Percentiles rank a stretch among this genome's conserved stretches.
phyloP scores from a whole-genome alignment of 2,888 invertebrate species.

The Pecten maximus region DNA sequence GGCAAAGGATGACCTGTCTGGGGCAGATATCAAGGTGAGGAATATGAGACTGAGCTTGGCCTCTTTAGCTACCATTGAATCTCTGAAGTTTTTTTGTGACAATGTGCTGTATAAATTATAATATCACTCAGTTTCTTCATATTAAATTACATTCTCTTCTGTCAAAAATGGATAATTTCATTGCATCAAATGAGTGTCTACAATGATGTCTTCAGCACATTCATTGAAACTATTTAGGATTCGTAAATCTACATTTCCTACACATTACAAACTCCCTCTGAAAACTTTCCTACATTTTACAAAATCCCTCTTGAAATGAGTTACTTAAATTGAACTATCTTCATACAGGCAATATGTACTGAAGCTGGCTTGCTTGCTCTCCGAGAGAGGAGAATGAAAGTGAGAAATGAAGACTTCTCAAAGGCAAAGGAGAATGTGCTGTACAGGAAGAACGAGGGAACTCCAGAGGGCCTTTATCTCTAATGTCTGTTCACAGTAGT shows the following conservation, averaged over 20 bases:
- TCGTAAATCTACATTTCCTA: no score
- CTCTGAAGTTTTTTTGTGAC: no score
- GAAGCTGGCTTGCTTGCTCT: slow-evolving; percentile 99
- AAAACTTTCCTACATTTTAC: neutral
- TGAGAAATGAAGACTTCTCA: slow-evolving; percentile 99
- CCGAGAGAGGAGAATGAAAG: slow-evolving; percentile 99
- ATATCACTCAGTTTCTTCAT: no score
- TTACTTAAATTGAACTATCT: neutral
- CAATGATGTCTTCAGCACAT: no score
- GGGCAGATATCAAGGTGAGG: slow-evolving; percentile 85
- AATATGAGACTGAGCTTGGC: neutral
- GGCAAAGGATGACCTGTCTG: slow-evolving; percentile 99
- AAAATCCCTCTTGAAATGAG: neutral
- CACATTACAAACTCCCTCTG: neutral
- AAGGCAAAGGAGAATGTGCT: slow-evolving; percentile 99
- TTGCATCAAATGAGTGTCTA: no score
- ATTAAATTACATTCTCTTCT: no score
- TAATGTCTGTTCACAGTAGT: slow-evolving; percentile 83
- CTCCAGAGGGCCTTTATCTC: slow-evolving; percentile 98
- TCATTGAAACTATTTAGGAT: no score
- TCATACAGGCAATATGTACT: slow-evolving; percentile 96
- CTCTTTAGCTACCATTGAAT: neutral
- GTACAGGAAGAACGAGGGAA: slow-evolving; percentile 99
- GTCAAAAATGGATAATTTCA: no score
- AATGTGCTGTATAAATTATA: no score